Evolutionary conservation across 1,140 invertebrate genomes (phyloP), one percentile per base, ranked within the genome.

Genomic region (Wiebesia pumilae): DNA sequence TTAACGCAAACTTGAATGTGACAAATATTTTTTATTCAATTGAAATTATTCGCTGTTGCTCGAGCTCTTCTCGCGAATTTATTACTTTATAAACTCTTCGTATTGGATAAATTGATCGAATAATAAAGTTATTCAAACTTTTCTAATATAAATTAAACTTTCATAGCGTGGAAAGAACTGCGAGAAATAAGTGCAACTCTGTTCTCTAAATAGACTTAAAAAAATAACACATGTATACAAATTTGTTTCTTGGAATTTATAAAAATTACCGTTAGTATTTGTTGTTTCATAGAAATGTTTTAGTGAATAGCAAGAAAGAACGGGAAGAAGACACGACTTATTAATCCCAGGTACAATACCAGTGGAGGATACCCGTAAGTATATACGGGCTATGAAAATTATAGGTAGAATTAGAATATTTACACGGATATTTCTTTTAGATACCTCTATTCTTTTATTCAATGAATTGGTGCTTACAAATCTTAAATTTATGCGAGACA

Each of bases 301-400:
- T n/a, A 73, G 51, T 51, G 16, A 71, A 33, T 43, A 67, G 43
- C 43, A 47, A 47, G 21, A 69, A 81, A 12, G 30, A 82, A 73
- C n/a, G 81, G 69, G 65, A 58, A 83, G 40, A 83, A 47, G n/a
- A 71, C 47, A n/a, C 24, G 69, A 40, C 21, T 43, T 54, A 54
- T 75, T 83, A 83, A 71, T 19, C 2, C 38, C 80, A 81, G 80
- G 27, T 82, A 43, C 65, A 69, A 24, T 33, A 19, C 65, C 16
- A 81, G 58, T 38, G 54, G 10, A 40, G 67, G 24, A 19, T 21
- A 9, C 21, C n/a, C n/a, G n/a, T n/a, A n/a, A 33, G 38, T 51
- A n/a, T 38, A 16, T 33, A 27, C n/a, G 19, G 0, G 40, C 67
- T 38, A 40, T 71, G 73, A 83, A 21, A 83, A 73, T 73, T 58